Conservation (phyloP, 2,113 vertebrate genomes). For the Microtus richardsoni region DNA sequence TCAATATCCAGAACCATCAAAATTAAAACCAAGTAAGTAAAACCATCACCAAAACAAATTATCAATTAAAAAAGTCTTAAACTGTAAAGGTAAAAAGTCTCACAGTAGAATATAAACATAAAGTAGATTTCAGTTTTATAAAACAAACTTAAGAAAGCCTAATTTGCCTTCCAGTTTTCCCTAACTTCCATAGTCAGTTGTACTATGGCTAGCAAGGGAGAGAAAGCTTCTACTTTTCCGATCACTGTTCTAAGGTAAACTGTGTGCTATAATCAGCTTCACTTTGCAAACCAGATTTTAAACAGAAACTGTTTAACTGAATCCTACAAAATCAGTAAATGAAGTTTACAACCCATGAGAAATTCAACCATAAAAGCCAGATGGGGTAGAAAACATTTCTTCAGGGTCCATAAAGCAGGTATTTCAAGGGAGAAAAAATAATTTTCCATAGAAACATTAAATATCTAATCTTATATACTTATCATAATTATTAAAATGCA, state of each 20-base stretch:
- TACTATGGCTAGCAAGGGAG: not conserved
- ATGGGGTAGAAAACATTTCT: constrained; percentile 4
- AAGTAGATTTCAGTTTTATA: constrained; percentile 44
- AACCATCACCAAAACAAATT: not conserved
- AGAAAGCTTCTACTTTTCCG: not conserved
- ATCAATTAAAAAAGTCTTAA: not conserved
- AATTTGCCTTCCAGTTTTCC: not conserved
- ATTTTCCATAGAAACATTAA: not conserved
- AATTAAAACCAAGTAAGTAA: not conserved
- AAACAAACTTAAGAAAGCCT: constrained; percentile 48
- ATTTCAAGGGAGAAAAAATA: constrained; percentile 29
- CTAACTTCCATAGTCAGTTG: not conserved
- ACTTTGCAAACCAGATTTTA: constrained; percentile 34
- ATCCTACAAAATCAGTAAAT: constrained; percentile 41
- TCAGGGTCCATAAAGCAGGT: constrained; percentile 22
- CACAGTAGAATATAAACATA: not conserved
- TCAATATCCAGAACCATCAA: not conserved
- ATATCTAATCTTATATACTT: too few species aligned
- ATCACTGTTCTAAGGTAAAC: not conserved
- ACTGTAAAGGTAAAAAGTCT: constrained; percentile 43
- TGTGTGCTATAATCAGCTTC: not conserved
- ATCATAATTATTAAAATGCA: constrained; percentile 32
- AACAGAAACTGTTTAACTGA: not conserved
- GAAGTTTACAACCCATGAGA: not conserved
- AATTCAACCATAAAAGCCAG: constrained; percentile 3